Conservation (phyloP, 2,797 vertebrate genomes). For the Pseudomugil gertrudae region DNA sequence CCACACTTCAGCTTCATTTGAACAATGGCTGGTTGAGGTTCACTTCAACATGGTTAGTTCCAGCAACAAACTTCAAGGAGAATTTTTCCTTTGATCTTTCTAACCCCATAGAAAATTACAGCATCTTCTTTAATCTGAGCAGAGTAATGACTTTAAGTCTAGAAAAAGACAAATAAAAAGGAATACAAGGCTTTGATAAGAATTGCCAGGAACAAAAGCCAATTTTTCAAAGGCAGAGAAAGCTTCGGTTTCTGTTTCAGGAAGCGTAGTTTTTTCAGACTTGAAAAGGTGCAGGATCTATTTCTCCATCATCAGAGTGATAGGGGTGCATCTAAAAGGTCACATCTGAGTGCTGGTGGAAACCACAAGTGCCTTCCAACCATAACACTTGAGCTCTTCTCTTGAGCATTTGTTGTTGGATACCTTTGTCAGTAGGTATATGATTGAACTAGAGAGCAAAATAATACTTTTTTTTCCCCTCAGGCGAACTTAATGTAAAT, state of each 20-base stretch:
- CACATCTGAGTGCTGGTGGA: slow-evolving; percentile 83
- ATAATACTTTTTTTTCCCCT: slow-evolving; percentile 32
- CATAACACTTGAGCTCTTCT: slow-evolving; percentile 82
- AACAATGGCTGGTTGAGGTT: slow-evolving; percentile 82
- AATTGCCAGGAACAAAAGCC: slow-evolving; percentile 90
- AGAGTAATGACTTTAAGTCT: slow-evolving; percentile 90
- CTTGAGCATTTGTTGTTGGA: slow-evolving; percentile 77
- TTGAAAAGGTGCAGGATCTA: slow-evolving; percentile 88
- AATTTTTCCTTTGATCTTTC: slow-evolving; percentile 88
- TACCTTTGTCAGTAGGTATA: slow-evolving; percentile 67
- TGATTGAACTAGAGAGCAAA: slow-evolving; percentile 57
- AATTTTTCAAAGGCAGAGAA: slow-evolving; percentile 89
- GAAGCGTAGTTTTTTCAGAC: slow-evolving; percentile 82
- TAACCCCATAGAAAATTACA: slow-evolving; percentile 88
- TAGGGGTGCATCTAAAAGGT: slow-evolving; percentile 84
- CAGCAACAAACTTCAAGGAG: slow-evolving; percentile 88
- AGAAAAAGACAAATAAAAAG: slow-evolving; percentile 92
- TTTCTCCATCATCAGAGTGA: slow-evolving; percentile 84
- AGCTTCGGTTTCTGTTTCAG: slow-evolving; percentile 86
- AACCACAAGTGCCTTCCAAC: slow-evolving; percentile 78
- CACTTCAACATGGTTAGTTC: slow-evolving; percentile 79
- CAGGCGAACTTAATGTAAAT: slow-evolving; percentile 37
- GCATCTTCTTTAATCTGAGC: slow-evolving; percentile 90
- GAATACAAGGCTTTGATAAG: slow-evolving; percentile 92
- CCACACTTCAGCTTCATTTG: slow-evolving; percentile 68